A percentile compares a stretch with the other conserved stretches of the same genome.
Evolutionary conservation across 2,113 vertebrate genomes (phyloP).

Genomic region (Chlorodrepanis virens): DNA sequence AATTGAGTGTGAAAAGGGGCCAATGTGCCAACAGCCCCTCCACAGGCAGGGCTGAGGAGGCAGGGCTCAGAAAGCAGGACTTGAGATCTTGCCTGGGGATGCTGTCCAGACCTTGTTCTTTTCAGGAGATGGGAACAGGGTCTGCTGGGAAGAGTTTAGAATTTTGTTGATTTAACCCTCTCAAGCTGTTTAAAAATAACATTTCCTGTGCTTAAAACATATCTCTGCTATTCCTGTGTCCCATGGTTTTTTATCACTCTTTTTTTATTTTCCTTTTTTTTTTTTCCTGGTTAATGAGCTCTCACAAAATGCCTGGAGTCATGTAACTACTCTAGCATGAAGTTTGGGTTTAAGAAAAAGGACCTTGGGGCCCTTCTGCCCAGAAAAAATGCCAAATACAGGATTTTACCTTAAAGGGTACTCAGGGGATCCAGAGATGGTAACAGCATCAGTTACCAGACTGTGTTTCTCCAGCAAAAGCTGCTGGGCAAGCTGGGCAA

Average conservation of each 20-base stretch:
- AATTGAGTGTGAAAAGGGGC: neutral
- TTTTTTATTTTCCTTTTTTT: neutral
- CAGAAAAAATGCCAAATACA: neutral
- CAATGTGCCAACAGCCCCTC: neutral
- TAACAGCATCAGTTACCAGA: neutral
- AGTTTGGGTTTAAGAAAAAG: neutral
- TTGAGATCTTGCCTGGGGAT: neutral
- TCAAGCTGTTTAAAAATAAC: slow-evolving; percentile 49
- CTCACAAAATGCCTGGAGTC: neutral
- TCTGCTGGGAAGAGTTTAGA: neutral
- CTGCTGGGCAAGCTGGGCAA: neutral
- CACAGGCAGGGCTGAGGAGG: neutral
- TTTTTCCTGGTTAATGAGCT: neutral
- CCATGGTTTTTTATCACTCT: neutral
- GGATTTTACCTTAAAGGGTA: neutral
- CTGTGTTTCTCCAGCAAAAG: neutral
- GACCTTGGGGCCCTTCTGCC: neutral
- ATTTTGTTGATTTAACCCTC: slow-evolving; percentile 55
- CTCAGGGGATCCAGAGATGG: neutral
- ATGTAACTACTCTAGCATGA: neutral
- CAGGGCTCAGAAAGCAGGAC: neutral
- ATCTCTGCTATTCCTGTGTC: neutral
- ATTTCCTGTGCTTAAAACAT: slow-evolving; percentile 10
- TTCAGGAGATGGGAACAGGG: neutral
- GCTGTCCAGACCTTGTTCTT: neutral